These are phyloP conservation scores for Eilema sororculum DNA, from an alignment of 2,888 invertebrate species.

Conservation along the genomic window DNA sequence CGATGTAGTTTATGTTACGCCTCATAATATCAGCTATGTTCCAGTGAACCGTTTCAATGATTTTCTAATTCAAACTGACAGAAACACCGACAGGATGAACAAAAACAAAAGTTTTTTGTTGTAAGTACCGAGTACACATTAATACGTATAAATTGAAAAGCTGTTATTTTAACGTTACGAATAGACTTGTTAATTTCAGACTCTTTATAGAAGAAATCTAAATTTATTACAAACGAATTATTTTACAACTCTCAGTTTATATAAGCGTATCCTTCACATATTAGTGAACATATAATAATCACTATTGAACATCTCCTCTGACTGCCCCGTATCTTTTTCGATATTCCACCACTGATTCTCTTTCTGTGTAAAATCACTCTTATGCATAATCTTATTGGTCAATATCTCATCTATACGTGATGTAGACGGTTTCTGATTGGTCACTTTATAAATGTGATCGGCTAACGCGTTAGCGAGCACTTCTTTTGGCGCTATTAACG, in stretches of 20 bases:
- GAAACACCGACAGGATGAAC: too few species aligned
- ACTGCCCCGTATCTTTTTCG: constrained; percentile 69
- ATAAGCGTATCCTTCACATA: constrained; percentile 50
- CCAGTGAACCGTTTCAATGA: too few species aligned
- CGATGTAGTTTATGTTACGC: too few species aligned
- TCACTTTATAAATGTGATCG: constrained; percentile 84
- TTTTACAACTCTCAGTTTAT: constrained; percentile 27
- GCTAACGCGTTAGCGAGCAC: constrained; percentile 80
- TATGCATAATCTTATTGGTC: constrained; percentile 78
- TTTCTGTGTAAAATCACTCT: constrained; percentile 58
- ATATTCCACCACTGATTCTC: constrained; percentile 80
- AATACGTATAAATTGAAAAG: too few species aligned
- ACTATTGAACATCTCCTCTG: constrained; percentile 67
- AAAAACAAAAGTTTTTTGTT: too few species aligned
- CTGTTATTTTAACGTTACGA: too few species aligned
- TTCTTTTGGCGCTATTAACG: constrained; percentile 81
- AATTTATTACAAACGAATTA: constrained; percentile 29
- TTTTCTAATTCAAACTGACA: too few species aligned
- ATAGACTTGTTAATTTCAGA: too few species aligned
- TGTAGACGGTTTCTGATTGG: constrained; percentile 84
- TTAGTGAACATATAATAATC: constrained; percentile 76
- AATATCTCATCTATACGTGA: constrained; percentile 81
- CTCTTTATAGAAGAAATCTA: too few species aligned
- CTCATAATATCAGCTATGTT: too few species aligned
- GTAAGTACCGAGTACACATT: too few species aligned